Conservation (phyloP, 1,140 invertebrate genomes). For the Brachionus plicatilis region DNA sequence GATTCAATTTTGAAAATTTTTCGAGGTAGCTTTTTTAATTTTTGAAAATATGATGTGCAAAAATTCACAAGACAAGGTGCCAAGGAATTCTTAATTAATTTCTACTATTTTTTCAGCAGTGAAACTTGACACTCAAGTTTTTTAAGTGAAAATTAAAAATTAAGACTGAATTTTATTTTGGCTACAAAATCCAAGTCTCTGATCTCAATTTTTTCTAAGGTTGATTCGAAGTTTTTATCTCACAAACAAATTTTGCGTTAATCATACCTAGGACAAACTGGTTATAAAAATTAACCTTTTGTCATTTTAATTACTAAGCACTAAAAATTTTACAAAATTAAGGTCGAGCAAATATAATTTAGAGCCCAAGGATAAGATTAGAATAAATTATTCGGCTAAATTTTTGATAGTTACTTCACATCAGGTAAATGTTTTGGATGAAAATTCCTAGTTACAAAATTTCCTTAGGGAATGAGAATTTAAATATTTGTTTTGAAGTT, state of each 20-base stretch:
- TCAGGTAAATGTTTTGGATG: no score
- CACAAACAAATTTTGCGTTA: neutral
- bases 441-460: no score
- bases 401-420: no score
- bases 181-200: neutral
- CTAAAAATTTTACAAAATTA: neutral
- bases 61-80: neutral
- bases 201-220: neutral
- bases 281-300: neutral
- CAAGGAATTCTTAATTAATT: neutral
- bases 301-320: neutral
- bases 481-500: neutral
- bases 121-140: neutral
- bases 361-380: neutral
- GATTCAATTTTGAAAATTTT: no score
- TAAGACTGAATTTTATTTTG: neutral
- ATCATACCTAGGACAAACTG: neutral
- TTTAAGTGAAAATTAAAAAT: neutral
- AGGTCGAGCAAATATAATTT: neutral
- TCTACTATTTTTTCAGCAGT: neutral
- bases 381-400: neutral
- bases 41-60: no score
- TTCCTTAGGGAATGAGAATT: neutral
- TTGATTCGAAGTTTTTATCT: neutral
- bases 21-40: no score